Percentiles rank a stretch among this genome's conserved stretches.
Evolutionary conservation across 1,140 invertebrate species (phyloP).

Genomic region (Trachymyrmex septentrionalis): DNA sequence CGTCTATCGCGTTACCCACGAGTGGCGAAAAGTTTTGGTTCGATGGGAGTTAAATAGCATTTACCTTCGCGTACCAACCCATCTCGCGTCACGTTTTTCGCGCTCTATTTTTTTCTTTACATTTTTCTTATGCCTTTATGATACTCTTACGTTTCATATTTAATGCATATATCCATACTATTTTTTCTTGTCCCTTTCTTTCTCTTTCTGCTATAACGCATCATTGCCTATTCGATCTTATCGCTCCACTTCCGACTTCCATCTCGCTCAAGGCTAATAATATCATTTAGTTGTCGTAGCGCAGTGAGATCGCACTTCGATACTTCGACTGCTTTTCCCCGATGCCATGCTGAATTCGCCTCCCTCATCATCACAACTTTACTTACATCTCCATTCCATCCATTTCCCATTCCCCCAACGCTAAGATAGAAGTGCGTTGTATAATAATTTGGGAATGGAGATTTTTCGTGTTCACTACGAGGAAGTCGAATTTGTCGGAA

Average conservation of each 20-base stretch:
- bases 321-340: slow-evolving; percentile 50
- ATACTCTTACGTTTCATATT: slow-evolving; percentile 8
- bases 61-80: slow-evolving; percentile 32
- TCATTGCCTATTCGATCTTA: slow-evolving; percentile 45
- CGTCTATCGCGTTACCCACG: slow-evolving; percentile 78
- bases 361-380: slow-evolving; percentile 44
- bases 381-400: slow-evolving; percentile 63
- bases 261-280: slow-evolving; percentile 64
- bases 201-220: slow-evolving; percentile 16
- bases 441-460: slow-evolving; percentile 54
- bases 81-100: slow-evolving; percentile 14
- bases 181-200: not conserved
- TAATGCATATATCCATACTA: not conserved
- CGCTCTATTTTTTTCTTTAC: slow-evolving; percentile 37
- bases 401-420: slow-evolving; percentile 56
- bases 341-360: slow-evolving; percentile 8
- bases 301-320: slow-evolving; percentile 49
- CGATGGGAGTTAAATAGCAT: slow-evolving; percentile 76
- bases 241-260: slow-evolving; percentile 35
- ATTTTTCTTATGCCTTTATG: not conserved
- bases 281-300: slow-evolving; percentile 67
- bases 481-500: slow-evolving; percentile 26
- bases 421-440: slow-evolving; percentile 40
- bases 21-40: slow-evolving; percentile 74
- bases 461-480: slow-evolving; percentile 49